A percentile compares a stretch with the other conserved stretches of the same genome.
phyloP scores from a whole-genome alignment of 2,888 invertebrate genomes.

The Trichopria drosophilae region DNA sequence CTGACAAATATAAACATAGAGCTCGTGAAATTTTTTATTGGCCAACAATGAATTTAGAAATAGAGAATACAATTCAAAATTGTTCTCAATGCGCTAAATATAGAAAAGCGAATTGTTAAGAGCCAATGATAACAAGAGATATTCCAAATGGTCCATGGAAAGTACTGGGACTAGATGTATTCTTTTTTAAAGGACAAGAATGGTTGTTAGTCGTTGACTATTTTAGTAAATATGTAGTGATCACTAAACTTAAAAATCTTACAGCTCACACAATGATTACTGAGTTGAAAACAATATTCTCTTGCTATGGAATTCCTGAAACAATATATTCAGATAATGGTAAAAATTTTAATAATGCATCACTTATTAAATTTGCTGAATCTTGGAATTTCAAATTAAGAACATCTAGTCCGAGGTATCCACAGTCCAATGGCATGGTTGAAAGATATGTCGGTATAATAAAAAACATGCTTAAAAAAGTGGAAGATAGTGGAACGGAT shows the following conservation, averaged over 20 bases:
- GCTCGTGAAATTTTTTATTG: constrained; percentile 39
- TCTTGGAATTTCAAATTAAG: too few relatives aligned
- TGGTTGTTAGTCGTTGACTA: constrained; percentile 29
- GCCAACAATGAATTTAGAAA: constrained; percentile 38
- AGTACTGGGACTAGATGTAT: constrained; percentile 28
- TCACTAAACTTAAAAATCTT: constrained; percentile 15
- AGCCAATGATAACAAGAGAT: constrained; percentile 25
- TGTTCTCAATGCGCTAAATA: constrained; percentile 32
- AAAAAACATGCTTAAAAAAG: constrained; percentile 34
- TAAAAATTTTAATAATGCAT: too few relatives aligned
- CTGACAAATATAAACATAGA: constrained; percentile 35
- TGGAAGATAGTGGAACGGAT: constrained; percentile 22
- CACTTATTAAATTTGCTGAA: too few relatives aligned
- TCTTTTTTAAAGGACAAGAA: constrained; percentile 21
- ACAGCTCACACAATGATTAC: constrained; percentile 10
- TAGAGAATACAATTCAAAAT: constrained; percentile 34
- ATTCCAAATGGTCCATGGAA: constrained; percentile 32
- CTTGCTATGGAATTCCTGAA: constrained; percentile 15
- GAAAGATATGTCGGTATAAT: constrained; percentile 32
- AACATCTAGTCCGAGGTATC: constrained; percentile 18
- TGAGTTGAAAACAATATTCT: constrained; percentile 4
- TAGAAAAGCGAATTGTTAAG: constrained; percentile 28
- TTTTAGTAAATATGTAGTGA: constrained; percentile 26
- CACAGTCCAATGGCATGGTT: constrained; percentile 25
- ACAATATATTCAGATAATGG: too few relatives aligned